Base-by-base conservation (phyloP, 2,888 invertebrate species). In the Amiota communis region DNA sequence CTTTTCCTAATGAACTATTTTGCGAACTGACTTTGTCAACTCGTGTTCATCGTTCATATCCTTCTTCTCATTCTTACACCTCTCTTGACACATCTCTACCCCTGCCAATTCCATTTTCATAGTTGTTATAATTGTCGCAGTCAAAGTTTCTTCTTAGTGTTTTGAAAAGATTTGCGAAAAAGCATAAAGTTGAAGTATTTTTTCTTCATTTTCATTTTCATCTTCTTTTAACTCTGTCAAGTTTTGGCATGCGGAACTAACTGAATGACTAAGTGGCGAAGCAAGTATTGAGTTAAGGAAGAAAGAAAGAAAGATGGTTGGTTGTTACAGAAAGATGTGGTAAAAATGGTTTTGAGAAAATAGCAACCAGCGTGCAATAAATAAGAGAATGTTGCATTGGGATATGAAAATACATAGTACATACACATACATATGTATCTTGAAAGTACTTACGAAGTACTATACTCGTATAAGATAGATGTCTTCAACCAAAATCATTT, bases 121-220 rank as follows among this genome's bases (percentile, higher is more conserved):
- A 71, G 70, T 78, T 77, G 75, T 70, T 78, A 78, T 78, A 78
- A 78, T 78, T 78, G 77, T 78, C 78, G 78, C 78, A 76, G 71
- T 72, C 17, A 78, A 78, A 78, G 68, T 78, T 78, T 77, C 36
- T 23, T 36, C 36, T 36, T 36, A 36, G 36, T 36, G 36, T 36
- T 20, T 12, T n/a, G 13, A 46, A 49, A 71, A 71, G 70, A 61
- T 68, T 49, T 59, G 49, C 49, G 23, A 61, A 71, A 71, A 49
- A n/a, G 61, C 61, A 53, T 51, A 9, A 51, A 68, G 51, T 53
- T 46, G 36, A 68, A 53, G 53, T 51, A 36, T 36, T 36, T 36
- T 36, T 36, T 36, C 36, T 36, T 36, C 8, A 36, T 6, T 6
- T 36, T 36, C 36, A 36, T 36, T 6, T 36, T 36, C 36, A 36